These are phyloP conservation scores for Conus canariensis DNA, from an alignment of 2,888 invertebrate species.

Conservation along the genomic window DNA sequence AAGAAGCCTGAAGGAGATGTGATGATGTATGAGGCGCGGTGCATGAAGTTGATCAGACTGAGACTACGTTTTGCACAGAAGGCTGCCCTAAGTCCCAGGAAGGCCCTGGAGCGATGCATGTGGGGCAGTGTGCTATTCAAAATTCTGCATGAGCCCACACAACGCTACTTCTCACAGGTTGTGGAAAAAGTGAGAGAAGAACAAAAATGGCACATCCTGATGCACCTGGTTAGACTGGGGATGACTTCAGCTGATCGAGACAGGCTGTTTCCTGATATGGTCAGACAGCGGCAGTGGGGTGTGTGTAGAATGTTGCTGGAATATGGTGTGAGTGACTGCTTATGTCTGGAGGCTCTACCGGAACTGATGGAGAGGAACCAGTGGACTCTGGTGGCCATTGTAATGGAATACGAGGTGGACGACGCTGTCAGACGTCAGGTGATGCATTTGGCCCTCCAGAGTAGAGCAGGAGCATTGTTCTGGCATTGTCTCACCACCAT, in stretches of 20 bases:
- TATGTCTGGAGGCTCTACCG: constrained; percentile 15
- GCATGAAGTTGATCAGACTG: not conserved
- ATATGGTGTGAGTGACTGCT: not conserved
- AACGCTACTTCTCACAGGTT: not conserved
- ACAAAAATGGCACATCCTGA: not conserved
- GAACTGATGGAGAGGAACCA: constrained; percentile 1
- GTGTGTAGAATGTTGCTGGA: constrained; percentile 8
- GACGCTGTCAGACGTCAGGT: not conserved
- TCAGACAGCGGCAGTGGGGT: constrained; percentile 16
- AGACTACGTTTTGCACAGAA: not conserved
- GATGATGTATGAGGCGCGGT: too few relatives aligned
- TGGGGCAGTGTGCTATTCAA: constrained; percentile 24
- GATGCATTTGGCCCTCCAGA: not conserved
- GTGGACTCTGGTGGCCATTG: constrained; percentile 21
- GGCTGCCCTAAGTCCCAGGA: not conserved
- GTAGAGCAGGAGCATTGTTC: constrained; percentile 1
- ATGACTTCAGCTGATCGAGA: not conserved
- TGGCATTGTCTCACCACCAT: not conserved
- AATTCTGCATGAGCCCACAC: not conserved
- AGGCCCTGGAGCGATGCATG: not conserved
- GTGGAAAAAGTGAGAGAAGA: not conserved
- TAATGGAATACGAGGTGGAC: not conserved
- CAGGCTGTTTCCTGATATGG: constrained; percentile 3
- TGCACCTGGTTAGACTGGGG: not conserved
- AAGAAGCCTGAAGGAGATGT: not conserved